Conservation (phyloP, 2,113 vertebrate genomes). For the Peucedramus taeniatus region DNA sequence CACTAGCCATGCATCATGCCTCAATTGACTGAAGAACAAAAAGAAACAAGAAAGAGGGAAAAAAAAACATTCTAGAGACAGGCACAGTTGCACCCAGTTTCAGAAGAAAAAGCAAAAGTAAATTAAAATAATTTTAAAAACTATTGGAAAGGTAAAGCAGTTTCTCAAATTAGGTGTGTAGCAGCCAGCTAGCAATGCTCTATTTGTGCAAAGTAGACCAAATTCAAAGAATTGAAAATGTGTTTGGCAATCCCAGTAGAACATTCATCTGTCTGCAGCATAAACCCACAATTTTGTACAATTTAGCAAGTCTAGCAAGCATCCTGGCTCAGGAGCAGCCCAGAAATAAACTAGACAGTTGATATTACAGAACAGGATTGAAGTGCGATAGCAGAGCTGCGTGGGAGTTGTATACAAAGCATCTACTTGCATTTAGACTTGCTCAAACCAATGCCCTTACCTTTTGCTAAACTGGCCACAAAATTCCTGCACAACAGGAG, state of each 20-base stretch:
- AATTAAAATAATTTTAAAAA: background rate
- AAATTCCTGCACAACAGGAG: background rate
- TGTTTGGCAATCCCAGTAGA: background rate
- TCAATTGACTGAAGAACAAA: background rate
- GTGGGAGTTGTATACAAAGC: background rate
- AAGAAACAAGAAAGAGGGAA: background rate
- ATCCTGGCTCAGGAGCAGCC: background rate
- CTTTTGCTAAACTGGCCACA: background rate
- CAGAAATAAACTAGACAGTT: background rate
- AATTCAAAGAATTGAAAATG: constrained; percentile 2
- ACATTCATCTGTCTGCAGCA: background rate
- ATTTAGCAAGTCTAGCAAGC: background rate
- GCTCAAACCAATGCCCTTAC: background rate
- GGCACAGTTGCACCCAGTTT: background rate
- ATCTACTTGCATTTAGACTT: background rate
- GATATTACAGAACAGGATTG: background rate
- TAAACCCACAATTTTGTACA: background rate
- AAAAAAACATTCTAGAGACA: background rate
- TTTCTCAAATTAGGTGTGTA: background rate
- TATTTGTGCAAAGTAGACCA: background rate
- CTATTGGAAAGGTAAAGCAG: background rate
- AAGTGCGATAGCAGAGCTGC: background rate
- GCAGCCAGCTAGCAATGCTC: background rate
- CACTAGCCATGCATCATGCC: background rate
- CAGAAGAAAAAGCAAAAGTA: background rate